Conservation (phyloP, 2,888 invertebrate genomes). For the Cataglyphis albicans region DNA sequence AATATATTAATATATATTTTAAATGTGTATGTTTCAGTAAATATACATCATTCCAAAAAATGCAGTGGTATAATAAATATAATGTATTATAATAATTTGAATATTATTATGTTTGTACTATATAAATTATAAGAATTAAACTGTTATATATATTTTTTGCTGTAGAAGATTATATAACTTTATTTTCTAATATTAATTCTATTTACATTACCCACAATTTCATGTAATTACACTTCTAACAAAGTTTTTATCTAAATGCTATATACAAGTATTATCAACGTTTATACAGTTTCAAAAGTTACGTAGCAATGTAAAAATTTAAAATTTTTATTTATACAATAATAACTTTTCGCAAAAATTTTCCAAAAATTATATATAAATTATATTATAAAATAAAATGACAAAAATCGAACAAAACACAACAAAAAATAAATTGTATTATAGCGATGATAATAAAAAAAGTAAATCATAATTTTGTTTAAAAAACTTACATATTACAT, state of each 20-base stretch:
- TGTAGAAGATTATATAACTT: background rate
- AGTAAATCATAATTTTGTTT: background rate
- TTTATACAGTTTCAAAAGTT: background rate
- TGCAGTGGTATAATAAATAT: background rate
- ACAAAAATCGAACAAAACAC: background rate
- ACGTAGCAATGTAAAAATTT: background rate
- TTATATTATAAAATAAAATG: background rate
- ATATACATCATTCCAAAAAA: background rate
- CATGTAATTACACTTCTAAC: background rate
- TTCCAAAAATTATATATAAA: background rate
- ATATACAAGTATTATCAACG: background rate
- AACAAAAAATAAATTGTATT: background rate
- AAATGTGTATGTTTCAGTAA: slow-evolving; percentile 20
- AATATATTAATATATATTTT: slow-evolving; percentile 13
- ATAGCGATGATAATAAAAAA: background rate
- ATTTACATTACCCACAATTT: background rate
- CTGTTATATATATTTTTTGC: background rate
- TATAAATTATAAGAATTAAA: slow-evolving; percentile 8
- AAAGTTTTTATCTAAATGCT: background rate
- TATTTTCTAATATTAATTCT: background rate
- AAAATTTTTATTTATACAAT: background rate
- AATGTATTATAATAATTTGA: slow-evolving; percentile 8
- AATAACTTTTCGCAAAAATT: background rate
- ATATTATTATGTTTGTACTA: slow-evolving; percentile 11
- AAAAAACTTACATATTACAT: background rate